A percentile compares a stretch with the other conserved stretches of the same genome.
phyloP scores from a whole-genome alignment of 1,140 invertebrate genomes.

The Agrilus planipennis region DNA sequence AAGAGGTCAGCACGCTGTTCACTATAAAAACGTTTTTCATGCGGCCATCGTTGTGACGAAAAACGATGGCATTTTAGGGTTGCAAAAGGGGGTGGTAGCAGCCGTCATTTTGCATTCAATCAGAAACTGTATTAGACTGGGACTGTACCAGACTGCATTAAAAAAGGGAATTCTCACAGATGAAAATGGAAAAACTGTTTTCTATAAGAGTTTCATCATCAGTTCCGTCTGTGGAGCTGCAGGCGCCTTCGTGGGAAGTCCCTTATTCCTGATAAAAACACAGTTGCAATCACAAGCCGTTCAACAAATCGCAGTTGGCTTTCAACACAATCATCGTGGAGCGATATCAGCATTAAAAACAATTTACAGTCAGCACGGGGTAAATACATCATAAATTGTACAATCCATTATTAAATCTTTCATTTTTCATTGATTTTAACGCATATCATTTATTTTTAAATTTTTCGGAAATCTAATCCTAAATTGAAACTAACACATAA shows the following conservation, averaged over 20 bases:
- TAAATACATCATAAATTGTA: no score
- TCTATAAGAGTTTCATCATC: constrained; percentile 52
- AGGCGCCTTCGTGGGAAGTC: constrained; percentile 66
- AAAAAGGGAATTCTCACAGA: constrained; percentile 58
- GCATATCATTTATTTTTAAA: no score
- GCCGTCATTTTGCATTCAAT: constrained; percentile 30
- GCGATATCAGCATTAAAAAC: constrained; percentile 52
- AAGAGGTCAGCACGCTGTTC: constrained; percentile 40
- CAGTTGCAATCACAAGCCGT: constrained; percentile 74
- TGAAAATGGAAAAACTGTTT: constrained; percentile 54
- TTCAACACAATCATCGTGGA: constrained; percentile 67
- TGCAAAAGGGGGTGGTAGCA: constrained; percentile 60
- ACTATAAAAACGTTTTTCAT: constrained; percentile 56
- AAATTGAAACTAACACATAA: no score
- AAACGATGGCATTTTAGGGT: constrained; percentile 49
- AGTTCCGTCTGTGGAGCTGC: constrained; percentile 60
- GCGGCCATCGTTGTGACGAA: constrained; percentile 50
- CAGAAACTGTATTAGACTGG: constrained; percentile 9
- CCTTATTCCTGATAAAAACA: constrained; percentile 81
- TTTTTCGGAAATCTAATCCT: no score
- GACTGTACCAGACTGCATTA: constrained; percentile 49
- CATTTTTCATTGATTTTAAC: no score
- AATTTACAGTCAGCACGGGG: constrained; percentile 59
- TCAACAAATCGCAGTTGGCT: constrained; percentile 70
- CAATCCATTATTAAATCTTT: no score